phyloP scores from a whole-genome alignment of 2,888 invertebrate species.

The Pomacea canaliculata region DNA sequence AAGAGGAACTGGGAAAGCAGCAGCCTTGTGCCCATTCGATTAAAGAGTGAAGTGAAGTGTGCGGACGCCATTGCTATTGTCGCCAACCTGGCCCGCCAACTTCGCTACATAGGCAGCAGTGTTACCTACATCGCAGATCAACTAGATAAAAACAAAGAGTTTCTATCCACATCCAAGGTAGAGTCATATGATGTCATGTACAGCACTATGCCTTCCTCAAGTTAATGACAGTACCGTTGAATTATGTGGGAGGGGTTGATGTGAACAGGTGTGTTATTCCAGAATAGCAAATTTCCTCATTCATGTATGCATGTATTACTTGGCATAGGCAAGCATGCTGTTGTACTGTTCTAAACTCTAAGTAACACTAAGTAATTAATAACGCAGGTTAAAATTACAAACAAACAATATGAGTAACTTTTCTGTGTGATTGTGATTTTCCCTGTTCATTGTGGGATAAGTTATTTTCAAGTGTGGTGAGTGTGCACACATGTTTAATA shows the following conservation, averaged over 20 bases:
- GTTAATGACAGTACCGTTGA: background rate
- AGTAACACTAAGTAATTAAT: no score
- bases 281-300: no score
- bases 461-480: no score
- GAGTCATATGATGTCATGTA: background rate
- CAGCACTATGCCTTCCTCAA: background rate
- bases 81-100: constrained; percentile 69
- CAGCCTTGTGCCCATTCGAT: constrained; percentile 65
- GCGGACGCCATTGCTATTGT: constrained; percentile 69
- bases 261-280: background rate
- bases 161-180: constrained; percentile 55
- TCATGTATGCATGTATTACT: no score
- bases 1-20: constrained; percentile 70
- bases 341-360: no score
- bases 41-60: constrained; percentile 65
- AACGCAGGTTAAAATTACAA: no score
- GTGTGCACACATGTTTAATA: no score
- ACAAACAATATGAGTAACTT: background rate
- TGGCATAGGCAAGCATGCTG: no score
- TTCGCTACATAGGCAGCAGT: constrained; percentile 67
- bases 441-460: background rate
- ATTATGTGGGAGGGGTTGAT: no score
- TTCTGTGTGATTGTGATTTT: background rate
- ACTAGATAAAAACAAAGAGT: constrained; percentile 59
- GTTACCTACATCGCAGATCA: constrained; percentile 68